A percentile compares a stretch with the other conserved stretches of the same genome.
These are phyloP conservation scores for Tapera naevia DNA, from an alignment of 2,797 vertebrate genomes.

Conservation along the genomic window DNA sequence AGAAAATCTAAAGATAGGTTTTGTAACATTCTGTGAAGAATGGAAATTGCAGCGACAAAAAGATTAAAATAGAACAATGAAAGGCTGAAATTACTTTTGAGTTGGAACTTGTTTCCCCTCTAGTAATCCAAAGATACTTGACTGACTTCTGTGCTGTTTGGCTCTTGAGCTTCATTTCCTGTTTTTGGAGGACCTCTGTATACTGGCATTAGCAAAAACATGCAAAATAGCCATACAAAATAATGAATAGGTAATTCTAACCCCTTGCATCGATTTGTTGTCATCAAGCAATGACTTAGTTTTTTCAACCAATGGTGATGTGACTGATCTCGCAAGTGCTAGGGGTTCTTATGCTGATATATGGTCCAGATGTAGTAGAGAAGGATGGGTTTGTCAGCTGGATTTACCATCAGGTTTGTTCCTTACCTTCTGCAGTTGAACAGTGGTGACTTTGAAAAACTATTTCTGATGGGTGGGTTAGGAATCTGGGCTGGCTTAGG, in stretches of 20 bases:
- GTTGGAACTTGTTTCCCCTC: neutral
- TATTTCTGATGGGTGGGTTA: neutral
- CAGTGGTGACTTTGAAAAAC: neutral
- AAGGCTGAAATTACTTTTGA: neutral
- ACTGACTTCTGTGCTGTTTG: neutral
- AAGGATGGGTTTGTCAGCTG: neutral
- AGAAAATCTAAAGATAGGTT: neutral
- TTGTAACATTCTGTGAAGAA: neutral
- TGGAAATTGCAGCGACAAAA: neutral
- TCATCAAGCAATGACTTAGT: neutral
- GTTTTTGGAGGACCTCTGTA: neutral
- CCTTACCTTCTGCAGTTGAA: neutral
- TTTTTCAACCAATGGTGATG: neutral
- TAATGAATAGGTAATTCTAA: neutral
- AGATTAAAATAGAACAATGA: neutral
- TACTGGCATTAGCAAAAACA: neutral
- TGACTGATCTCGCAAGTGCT: neutral
- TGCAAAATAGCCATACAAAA: neutral
- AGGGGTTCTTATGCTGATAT: neutral
- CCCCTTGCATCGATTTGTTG: neutral
- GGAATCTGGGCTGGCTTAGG: neutral
- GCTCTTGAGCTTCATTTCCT: neutral
- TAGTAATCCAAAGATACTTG: neutral
- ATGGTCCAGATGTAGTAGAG: accelerated
- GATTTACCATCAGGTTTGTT: neutral